phyloP scores from a whole-genome alignment of 2,888 invertebrate genomes.

The Drosophila subquinaria region DNA sequence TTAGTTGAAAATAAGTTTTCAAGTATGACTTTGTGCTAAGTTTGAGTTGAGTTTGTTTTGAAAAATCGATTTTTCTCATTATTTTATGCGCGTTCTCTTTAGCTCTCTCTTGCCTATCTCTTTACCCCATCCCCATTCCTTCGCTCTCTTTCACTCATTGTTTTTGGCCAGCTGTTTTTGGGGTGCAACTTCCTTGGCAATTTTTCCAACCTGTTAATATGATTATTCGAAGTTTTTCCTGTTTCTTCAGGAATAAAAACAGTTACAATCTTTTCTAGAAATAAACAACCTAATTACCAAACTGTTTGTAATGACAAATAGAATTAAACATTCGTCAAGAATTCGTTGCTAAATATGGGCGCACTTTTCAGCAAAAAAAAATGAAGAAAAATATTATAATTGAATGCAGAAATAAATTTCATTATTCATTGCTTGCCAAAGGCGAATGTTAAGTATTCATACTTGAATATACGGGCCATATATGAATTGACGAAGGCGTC shows the following conservation, averaged over 20 bases:
- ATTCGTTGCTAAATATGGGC: conserved; percentile 34
- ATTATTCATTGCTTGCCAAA: conserved; percentile 62
- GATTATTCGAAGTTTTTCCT: neutral
- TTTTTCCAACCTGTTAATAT: conserved; percentile 13
- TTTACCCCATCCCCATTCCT: neutral
- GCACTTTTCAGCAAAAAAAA: conserved; percentile 19
- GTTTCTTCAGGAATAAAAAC: neutral
- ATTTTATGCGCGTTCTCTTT: conserved; percentile 27
- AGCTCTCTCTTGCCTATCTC: conserved; percentile 12
- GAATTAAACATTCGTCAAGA: conserved; percentile 21
- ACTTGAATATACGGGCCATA: conserved; percentile 60
- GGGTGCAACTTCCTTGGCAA: conserved; percentile 16
- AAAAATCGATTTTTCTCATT: conserved; percentile 57
- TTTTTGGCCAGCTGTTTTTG: conserved; percentile 47
- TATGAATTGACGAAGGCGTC: conserved; percentile 50
- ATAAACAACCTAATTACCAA: conserved; percentile 8
- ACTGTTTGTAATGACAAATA: conserved; percentile 17
- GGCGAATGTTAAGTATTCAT: conserved; percentile 58
- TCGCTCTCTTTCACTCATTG: neutral
- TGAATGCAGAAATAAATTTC: conserved; percentile 63
- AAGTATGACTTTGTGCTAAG: neutral
- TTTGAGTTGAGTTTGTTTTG: conserved; percentile 45
- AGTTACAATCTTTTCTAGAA: neutral
- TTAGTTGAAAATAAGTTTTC: neutral
- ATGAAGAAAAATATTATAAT: conserved; percentile 42